Evolutionary conservation across 1,140 invertebrate species (phyloP), one percentile per base, ranked within the genome.

Genomic region (Sycobia sp.): DNA sequence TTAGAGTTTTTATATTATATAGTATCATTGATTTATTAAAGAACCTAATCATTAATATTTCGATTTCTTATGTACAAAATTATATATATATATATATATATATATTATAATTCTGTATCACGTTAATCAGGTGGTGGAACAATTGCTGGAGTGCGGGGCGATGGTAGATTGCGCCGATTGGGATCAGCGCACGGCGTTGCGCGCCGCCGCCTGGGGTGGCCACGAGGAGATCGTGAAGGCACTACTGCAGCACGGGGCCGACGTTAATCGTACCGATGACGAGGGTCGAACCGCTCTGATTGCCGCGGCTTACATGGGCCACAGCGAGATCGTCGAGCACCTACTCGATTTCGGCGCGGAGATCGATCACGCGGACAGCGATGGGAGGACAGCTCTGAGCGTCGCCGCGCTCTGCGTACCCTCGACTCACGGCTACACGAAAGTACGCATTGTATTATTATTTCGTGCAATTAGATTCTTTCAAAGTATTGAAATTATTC

Each of bases 331-430:
- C 61, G 95, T 97, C 1, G 86, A 90, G 62, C 88, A 91, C 70
- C 81, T 98, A 8, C 80, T 97, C 8, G 89, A 93, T 68, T 90
- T 90, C 62, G 92, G 91, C 2, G 94, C 95, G 0, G 86, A 92
- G 73, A 91, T 95, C 18, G 90, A 95, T 79, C 90, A 93, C 71
- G 86, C 91, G 0, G 95, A 97, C 76, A 89, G 91, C 56, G 95
- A 97, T 78, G 94, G 94, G 56, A 85, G 95, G 71, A 97, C 93
- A 44, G 94, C 91, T n/a, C 82, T 95, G n/a, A 91, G 88, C 66
- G 94, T 95, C 14, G 95, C 94, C 2, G 92, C 94, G 0, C 81
- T 97, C 14, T 97, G 95, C 80, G 94, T 94, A 10, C 91, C 93
- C 8, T 88, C 92, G 39, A 92, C 90, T 71, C 91, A 92, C 69